Percentiles rank a stretch among this genome's conserved stretches.
Conservation (phyloP, 2,888 invertebrate species). For the Deilephila porcellus region DNA sequence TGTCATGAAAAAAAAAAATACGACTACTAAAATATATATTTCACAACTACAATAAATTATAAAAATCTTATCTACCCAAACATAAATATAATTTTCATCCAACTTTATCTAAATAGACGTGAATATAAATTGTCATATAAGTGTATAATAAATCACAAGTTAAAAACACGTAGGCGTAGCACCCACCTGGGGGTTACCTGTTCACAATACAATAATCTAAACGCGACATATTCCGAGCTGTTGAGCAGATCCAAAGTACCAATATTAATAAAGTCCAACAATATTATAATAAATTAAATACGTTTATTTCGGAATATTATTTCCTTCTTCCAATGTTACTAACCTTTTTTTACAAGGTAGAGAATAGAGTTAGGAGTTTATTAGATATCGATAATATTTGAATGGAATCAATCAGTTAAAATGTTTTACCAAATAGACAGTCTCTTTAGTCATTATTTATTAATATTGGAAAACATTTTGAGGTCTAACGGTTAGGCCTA, state of each 20-base stretch:
- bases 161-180: slow-evolving; percentile 9
- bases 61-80: neutral
- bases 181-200: slow-evolving; percentile 57
- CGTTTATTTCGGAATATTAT: no score
- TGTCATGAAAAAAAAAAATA: neutral
- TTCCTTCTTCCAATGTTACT: neutral
- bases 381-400: no score
- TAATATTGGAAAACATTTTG: no score
- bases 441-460: no score
- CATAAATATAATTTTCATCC: neutral
- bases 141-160: slow-evolving; percentile 30
- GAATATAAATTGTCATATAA: neutral
- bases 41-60: no score
- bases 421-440: no score
- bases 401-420: no score
- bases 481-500: no score
- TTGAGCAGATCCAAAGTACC: slow-evolving; percentile 47
- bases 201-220: slow-evolving; percentile 39
- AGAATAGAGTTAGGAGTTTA: no score
- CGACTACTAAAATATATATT: neutral
- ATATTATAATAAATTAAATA: neutral
- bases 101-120: neutral
- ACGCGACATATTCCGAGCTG: slow-evolving; percentile 47
- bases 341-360: no score
- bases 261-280: slow-evolving; percentile 41